Conservation (phyloP, 2,797 vertebrate species). For the Enteromius mattozi region DNA sequence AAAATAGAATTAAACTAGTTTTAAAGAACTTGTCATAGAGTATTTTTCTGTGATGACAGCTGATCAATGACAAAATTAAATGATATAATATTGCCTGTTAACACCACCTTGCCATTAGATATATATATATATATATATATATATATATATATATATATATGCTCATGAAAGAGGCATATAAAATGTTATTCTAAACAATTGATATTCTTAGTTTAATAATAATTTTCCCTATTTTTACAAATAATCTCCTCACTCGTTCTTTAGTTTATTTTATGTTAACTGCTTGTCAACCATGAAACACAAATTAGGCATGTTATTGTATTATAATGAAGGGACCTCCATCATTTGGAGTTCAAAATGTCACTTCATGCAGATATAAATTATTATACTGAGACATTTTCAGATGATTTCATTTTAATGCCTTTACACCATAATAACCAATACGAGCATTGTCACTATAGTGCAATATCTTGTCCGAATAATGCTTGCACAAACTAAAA, state of each 20-base stretch:
- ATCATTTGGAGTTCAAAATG: background rate
- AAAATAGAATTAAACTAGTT: background rate
- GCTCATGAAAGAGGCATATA: background rate
- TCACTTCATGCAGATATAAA: background rate
- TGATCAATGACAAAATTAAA: background rate
- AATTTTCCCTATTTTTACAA: background rate
- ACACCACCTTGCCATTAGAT: background rate
- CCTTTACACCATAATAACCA: slow-evolving; percentile 52
- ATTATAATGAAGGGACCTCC: background rate
- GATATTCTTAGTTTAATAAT: background rate
- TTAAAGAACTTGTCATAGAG: background rate
- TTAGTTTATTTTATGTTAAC: background rate
- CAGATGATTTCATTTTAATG: slow-evolving; percentile 50
- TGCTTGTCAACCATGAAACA: background rate
- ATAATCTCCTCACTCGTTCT: too few species aligned
- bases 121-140: too few species aligned
- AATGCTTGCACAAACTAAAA: slow-evolving; percentile 50
- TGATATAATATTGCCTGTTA: background rate
- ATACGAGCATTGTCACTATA: slow-evolving; percentile 56
- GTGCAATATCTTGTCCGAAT: slow-evolving; percentile 50
- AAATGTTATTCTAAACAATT: background rate
- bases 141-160: too few species aligned
- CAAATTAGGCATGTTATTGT: background rate
- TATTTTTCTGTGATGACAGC: too few species aligned
- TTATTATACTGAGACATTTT: background rate